These are phyloP conservation scores for Troilus luridus DNA, from an alignment of 2,888 invertebrate genomes.

Conservation along the genomic window DNA sequence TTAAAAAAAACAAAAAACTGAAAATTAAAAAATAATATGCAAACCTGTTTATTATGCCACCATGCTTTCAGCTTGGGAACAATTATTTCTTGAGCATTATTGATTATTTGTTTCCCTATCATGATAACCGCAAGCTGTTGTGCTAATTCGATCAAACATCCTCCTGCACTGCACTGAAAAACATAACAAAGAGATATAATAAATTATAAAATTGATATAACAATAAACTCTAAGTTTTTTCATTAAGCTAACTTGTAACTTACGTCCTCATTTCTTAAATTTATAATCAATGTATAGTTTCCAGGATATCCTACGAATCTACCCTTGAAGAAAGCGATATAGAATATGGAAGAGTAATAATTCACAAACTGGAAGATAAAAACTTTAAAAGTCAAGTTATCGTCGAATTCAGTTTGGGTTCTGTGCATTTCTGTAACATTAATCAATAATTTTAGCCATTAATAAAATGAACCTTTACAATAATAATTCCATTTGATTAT, in stretches of 20 bases:
- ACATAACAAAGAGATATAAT: not conserved
- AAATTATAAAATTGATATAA: not conserved
- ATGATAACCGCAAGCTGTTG: conserved; percentile 75
- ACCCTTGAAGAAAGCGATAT: conserved; percentile 76
- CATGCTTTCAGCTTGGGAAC: conserved; percentile 72
- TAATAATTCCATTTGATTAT: not conserved
- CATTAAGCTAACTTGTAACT: conserved; percentile 64
- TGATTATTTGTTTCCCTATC: conserved; percentile 75
- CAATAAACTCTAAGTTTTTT: not conserved
- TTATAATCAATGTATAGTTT: conserved; percentile 71
- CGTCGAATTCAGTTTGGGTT: conserved; percentile 75
- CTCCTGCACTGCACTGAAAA: conserved; percentile 72
- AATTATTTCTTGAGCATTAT: conserved; percentile 73
- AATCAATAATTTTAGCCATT: conserved; percentile 23
- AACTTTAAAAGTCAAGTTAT: conserved; percentile 75
- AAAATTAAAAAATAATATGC: not conserved
- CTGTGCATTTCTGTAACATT: conserved; percentile 69
- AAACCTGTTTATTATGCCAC: conserved; percentile 69
- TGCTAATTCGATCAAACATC: conserved; percentile 73
- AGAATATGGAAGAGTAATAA: conserved; percentile 75
- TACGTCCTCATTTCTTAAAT: conserved; percentile 73
- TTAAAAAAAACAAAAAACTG: too few relatives aligned
- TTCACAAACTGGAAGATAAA: conserved; percentile 76
- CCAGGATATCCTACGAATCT: conserved; percentile 72
- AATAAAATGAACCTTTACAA: not conserved